phyloP scores from a whole-genome alignment of 2,797 vertebrate species.

The Spinibarbus caldwelli region DNA sequence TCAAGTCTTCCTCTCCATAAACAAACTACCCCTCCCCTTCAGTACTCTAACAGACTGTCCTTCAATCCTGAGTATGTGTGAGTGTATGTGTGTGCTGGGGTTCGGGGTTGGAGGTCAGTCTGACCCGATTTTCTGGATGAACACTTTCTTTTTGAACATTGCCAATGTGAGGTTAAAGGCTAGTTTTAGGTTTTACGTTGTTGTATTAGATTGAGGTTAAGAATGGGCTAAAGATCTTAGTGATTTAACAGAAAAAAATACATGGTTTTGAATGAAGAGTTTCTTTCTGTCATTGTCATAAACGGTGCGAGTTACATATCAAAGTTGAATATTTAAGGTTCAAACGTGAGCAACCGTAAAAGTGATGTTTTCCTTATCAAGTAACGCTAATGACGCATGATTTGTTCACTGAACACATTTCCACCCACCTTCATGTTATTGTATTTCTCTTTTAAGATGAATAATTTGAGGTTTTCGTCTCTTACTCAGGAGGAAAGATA shows the following conservation, averaged over 20 bases:
- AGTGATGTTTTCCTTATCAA: not conserved
- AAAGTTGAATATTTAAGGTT: not conserved
- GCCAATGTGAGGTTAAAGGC: constrained; percentile 15
- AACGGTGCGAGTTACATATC: not conserved
- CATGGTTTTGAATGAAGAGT: not conserved
- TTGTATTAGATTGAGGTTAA: not conserved
- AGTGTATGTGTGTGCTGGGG: constrained; percentile 26
- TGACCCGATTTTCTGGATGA: constrained; percentile 40
- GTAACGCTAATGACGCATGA: not conserved
- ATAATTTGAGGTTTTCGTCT: not conserved
- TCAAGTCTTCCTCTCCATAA: constrained; percentile 60
- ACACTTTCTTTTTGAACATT: constrained; percentile 18
- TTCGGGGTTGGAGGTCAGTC: not conserved
- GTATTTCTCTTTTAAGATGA: not conserved
- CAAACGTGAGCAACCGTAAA: not conserved
- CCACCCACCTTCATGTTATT: not conserved
- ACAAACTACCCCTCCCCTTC: constrained; percentile 50
- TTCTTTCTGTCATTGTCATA: not conserved
- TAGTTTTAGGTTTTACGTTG: constrained; percentile 8
- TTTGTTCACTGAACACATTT: not conserved
- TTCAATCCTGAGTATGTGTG: constrained; percentile 37
- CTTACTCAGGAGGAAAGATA: constrained; percentile 14
- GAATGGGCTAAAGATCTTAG: not conserved
- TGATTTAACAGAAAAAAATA: not conserved
- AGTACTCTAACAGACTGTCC: constrained; percentile 56